Evolutionary conservation across 2,888 invertebrate genomes (phyloP), one percentile per base, ranked within the genome.

Genomic region (Ceratothoa steindachneri): DNA sequence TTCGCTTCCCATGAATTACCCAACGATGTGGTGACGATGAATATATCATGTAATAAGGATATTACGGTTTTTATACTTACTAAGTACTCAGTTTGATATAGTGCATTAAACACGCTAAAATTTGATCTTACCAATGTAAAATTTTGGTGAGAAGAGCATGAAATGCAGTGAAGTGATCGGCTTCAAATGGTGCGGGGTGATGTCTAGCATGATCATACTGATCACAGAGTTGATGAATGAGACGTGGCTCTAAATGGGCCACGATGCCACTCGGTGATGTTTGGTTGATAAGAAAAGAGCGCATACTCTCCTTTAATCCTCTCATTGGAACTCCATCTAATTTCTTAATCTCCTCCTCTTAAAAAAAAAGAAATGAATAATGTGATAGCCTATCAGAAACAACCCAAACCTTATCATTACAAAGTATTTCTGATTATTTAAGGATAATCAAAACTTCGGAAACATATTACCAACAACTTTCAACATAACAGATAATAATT

Each of bases 221-320:
- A 60, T 80, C 80, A 72, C 80, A 80, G 2, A 80, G 67, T 41
- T 80, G 74, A 52, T 80, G 80, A 15, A 80, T 75, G 12, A 77
- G 29, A 15, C 75, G 73, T 24, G 67, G 76, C 27, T 79, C 79
- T 19, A 79, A n/a, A 24, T 60, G 22, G 2, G 60, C n/a, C 24
- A 60, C n/a, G 27, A 77, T 68, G 24, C 77, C 68, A 0, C 77
- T 73, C 19, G 74, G 72, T 12, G 30, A 66, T 1, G 74, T 72
- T n/a, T 72, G 68, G n/a, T 72, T 72, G 72, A 79, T 60, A 7
- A 79, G 71, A 53, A 76, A 79, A 30, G 75, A 76, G 65, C 79
- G 60, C 1, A 79, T 66, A 22, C 74, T 79, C 41, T 79, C 79
- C 22, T 72, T 64, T 7, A 65, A 53, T n/a, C 70, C 72, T 19